phyloP scores from a whole-genome alignment of 2,888 invertebrate species.

The Dorcus parallelipipedus region DNA sequence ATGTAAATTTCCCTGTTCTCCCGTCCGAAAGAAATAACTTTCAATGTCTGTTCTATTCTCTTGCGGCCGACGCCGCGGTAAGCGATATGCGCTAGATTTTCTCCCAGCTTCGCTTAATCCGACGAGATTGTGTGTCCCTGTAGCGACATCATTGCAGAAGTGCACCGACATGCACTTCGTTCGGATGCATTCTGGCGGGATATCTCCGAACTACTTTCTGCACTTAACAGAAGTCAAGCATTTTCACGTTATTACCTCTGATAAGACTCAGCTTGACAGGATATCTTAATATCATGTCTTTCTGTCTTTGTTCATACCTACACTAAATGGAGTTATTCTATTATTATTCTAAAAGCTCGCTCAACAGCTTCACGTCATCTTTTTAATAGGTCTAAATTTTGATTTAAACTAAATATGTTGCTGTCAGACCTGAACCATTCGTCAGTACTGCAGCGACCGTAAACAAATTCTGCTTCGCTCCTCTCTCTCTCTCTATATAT shows the following conservation, averaged over 20 bases:
- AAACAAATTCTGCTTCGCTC: background rate
- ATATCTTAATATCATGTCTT: background rate
- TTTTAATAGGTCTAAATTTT: too few relatives aligned
- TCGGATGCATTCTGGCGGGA: background rate
- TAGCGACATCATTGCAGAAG: constrained; percentile 22
- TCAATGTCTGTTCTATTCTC: background rate
- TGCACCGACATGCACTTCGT: constrained; percentile 21
- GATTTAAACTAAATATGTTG: background rate
- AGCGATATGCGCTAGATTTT: constrained; percentile 1
- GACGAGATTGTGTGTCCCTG: constrained; percentile 12
- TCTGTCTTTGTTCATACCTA: too few relatives aligned
- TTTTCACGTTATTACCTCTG: background rate
- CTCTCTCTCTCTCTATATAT: background rate
- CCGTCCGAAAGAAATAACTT: background rate
- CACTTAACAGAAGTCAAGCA: constrained; percentile 3
- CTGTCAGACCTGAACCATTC: background rate
- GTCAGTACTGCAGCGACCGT: background rate
- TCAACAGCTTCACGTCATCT: too few relatives aligned
- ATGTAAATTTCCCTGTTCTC: background rate
- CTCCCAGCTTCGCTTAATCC: background rate
- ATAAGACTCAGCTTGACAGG: background rate
- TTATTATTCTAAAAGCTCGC: too few relatives aligned
- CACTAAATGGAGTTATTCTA: too few relatives aligned
- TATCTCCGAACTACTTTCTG: constrained; percentile 1
- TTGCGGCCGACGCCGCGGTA: background rate